A percentile compares a stretch with the other conserved stretches of the same genome.
phyloP scores from a whole-genome alignment of 1,140 invertebrate genomes.

The Drosophila mauritiana region DNA sequence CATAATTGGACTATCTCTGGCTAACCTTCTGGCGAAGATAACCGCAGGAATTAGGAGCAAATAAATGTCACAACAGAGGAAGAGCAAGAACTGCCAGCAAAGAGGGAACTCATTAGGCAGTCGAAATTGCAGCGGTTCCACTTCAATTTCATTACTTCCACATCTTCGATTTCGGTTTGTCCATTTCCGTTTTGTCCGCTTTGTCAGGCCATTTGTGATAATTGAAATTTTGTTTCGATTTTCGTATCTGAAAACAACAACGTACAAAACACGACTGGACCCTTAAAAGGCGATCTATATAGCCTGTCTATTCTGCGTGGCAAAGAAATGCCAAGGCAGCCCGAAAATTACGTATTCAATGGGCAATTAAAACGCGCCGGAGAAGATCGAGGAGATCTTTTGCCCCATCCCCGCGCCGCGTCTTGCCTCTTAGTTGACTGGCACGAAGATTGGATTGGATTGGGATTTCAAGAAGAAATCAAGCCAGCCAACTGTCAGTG shows the following conservation, averaged over 20 bases:
- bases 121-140: slow-evolving; percentile 14
- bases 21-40: slow-evolving; percentile 43
- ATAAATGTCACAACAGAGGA: slow-evolving; percentile 37
- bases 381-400: slow-evolving; percentile 33
- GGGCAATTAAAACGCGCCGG: slow-evolving; percentile 43
- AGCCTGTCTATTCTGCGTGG: slow-evolving; percentile 24
- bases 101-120: slow-evolving; percentile 22
- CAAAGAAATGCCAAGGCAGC: slow-evolving; percentile 9
- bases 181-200: slow-evolving; percentile 12
- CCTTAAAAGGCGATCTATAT: slow-evolving; percentile 32
- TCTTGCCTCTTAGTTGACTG: not conserved
- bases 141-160: slow-evolving; percentile 24
- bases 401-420: not conserved
- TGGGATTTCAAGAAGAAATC: slow-evolving; percentile 48
- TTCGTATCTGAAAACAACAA: slow-evolving; percentile 21
- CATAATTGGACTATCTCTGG: slow-evolving; percentile 21
- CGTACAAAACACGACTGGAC: slow-evolving; percentile 12
- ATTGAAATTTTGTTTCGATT: slow-evolving; percentile 1
- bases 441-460: slow-evolving; percentile 30
- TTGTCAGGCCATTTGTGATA: slow-evolving; percentile 7
- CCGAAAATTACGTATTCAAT: slow-evolving; percentile 50
- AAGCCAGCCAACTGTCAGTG: slow-evolving; percentile 35
- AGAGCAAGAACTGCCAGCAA: slow-evolving; percentile 9
- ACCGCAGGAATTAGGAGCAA: slow-evolving; percentile 25
- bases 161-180: slow-evolving; percentile 5